Evolutionary conservation across 2,888 invertebrate genomes (phyloP).

Genomic region (Dynastes tityus): DNA sequence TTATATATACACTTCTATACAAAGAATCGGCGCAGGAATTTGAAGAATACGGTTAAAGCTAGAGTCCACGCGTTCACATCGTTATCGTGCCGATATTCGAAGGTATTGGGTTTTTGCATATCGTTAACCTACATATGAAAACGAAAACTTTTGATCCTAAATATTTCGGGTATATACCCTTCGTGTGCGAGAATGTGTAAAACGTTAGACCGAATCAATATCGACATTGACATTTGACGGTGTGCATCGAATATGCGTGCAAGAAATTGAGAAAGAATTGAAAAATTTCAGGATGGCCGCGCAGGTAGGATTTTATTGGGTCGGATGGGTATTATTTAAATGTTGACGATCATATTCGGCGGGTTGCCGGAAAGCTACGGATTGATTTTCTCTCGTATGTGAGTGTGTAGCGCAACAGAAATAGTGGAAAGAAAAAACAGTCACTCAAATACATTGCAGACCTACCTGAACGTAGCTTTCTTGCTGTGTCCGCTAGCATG

Average conservation of each 20-base stretch:
- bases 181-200: constrained; percentile 5
- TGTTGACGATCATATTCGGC: no score
- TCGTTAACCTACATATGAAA: constrained; percentile 50
- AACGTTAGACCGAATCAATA: constrained; percentile 32
- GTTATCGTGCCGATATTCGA: constrained; percentile 43
- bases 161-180: constrained; percentile 44
- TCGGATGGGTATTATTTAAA: no score
- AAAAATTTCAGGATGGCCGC: constrained; percentile 6
- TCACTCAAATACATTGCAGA: no score
- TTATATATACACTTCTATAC: no score
- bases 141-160: constrained; percentile 49
- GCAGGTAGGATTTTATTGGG: neutral
- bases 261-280: neutral
- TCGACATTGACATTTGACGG: constrained; percentile 14
- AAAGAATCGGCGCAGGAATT: constrained; percentile 24
- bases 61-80: constrained; percentile 38
- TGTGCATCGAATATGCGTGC: neutral
- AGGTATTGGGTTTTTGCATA: constrained; percentile 44
- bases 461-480: no score
- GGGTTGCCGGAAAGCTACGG: no score
- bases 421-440: no score
- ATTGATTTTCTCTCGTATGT: no score
- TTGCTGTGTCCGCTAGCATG: no score
- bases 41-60: constrained; percentile 41
- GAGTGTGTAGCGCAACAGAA: no score